Percentiles rank a stretch among this genome's conserved stretches.
Evolutionary conservation across 2,888 invertebrate genomes (phyloP).

Genomic region (Stenolophus ochropezus): DNA sequence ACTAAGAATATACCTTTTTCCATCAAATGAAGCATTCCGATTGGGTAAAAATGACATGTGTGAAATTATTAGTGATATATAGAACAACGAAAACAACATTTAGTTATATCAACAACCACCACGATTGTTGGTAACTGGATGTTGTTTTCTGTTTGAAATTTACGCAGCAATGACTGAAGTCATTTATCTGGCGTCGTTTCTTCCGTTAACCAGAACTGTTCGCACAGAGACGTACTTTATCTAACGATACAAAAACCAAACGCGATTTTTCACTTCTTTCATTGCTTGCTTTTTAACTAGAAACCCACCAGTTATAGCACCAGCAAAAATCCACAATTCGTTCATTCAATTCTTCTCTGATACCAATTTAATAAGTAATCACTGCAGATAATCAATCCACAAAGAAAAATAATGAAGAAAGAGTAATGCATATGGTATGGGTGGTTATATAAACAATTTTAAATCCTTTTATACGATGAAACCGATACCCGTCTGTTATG

Average conservation of each 20-base stretch:
- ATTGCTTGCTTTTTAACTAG: constrained; percentile 11
- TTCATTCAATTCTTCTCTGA: too few species aligned
- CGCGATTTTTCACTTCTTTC: constrained; percentile 38
- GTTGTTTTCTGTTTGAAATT: constrained; percentile 42
- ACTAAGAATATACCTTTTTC: too few species aligned
- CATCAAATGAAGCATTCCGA: too few species aligned
- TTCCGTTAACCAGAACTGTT: constrained; percentile 12
- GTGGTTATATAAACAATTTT: neutral
- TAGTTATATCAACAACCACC: too few species aligned
- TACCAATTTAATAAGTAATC: too few species aligned
- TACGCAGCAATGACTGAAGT: constrained; percentile 18
- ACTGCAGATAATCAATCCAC: too few species aligned
- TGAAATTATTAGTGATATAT: too few species aligned
- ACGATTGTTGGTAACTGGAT: too few species aligned
- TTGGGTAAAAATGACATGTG: too few species aligned
- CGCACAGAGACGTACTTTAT: constrained; percentile 20
- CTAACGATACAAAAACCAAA: constrained; percentile 50
- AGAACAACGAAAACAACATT: too few species aligned
- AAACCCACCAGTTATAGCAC: neutral
- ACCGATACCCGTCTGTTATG: neutral
- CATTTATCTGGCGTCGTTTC: constrained; percentile 14
- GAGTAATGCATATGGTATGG: neutral
- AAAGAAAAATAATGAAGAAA: too few species aligned
- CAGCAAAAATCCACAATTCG: neutral
- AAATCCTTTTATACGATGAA: neutral